Evolutionary conservation across 2,888 invertebrate genomes (phyloP), one percentile per base, ranked within the genome.

Genomic region (Callyntrura sp.): DNA sequence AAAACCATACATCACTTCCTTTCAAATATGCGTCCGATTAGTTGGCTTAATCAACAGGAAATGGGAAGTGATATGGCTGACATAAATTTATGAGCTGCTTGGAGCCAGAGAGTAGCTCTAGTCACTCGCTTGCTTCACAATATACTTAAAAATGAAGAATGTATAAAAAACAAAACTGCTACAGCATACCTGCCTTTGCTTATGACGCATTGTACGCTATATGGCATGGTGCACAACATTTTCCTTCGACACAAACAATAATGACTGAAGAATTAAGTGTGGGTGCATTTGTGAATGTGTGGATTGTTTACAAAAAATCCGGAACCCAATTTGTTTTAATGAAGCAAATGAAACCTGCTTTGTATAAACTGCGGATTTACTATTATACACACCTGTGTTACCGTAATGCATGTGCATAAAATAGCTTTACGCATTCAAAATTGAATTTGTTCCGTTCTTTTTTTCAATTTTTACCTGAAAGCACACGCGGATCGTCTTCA

Each of bases 1-100:
- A 76, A 85, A 76, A 43, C 62, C 73, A 85, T 85, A 62, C 85
- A 85, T 85, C 85, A 85, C 76, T 76, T 85, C 76, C 76, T 60
- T 23, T 62, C 48, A 76, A 85, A 76, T 76, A 76, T 85, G 76
- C 62, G 85, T 85, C 85, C 85, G 85, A 85, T 85, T 85, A 85
- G 85, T 85, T 62, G 76, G 85, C 76, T 85, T 76, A 85, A 85
- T 85, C 76, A 76, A 76, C 85, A 85, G 85, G 85, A 85, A 85
- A 60, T 85, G 85, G 85, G 85, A 60, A 76, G 85, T 85, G 85
- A 85, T 85, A 76, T 76, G 51, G 57, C 85, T 85, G 85, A 85
- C 85, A 78, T 85, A 85, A 85, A 85, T 85, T 85, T 85, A 85
- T 85, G 73, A 85, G 76, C 85, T 85, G 85, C 85, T 85, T 85